Conservation (phyloP, 2,113 vertebrate genomes). For the Trichechus manatus region DNA sequence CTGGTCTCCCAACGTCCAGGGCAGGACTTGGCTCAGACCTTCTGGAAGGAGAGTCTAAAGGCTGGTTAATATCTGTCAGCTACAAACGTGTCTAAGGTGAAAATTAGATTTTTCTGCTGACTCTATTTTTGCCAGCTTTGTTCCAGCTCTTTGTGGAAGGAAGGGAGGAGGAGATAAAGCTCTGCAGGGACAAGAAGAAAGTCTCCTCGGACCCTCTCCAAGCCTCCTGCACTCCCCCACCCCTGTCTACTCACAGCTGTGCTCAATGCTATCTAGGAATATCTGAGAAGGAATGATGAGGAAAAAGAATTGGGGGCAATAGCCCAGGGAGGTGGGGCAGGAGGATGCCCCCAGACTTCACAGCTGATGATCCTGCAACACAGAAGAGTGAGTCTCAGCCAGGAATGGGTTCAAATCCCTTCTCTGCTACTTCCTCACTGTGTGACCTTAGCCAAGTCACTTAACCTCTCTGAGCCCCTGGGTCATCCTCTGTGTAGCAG, state of each 20-base stretch:
- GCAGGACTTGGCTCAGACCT: background rate
- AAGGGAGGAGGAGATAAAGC: background rate
- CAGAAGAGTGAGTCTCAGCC: fast-evolving
- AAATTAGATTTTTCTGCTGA: slow-evolving; percentile 79
- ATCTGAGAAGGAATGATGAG: background rate
- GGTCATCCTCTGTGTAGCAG: background rate
- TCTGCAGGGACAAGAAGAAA: background rate
- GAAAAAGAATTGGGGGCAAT: fast-evolving
- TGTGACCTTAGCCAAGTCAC: background rate
- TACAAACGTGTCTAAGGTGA: slow-evolving; percentile 64
- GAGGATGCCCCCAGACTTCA: background rate
- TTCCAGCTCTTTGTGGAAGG: slow-evolving; percentile 13
- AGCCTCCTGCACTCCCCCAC: fast-evolving
- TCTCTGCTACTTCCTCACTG: background rate
- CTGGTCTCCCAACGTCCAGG: background rate
- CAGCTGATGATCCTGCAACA: background rate
- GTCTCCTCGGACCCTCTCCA: background rate
- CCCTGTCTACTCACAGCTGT: background rate
- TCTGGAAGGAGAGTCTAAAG: background rate
- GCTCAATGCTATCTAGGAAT: fast-evolving
- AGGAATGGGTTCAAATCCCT: background rate
- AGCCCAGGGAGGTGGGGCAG: background rate
- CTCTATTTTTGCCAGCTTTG: slow-evolving; percentile 49
- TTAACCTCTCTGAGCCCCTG: background rate
- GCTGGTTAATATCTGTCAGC: slow-evolving; percentile 17